Base-by-base conservation (phyloP, 1,140 invertebrate genomes). In the Eueides isabella region DNA sequence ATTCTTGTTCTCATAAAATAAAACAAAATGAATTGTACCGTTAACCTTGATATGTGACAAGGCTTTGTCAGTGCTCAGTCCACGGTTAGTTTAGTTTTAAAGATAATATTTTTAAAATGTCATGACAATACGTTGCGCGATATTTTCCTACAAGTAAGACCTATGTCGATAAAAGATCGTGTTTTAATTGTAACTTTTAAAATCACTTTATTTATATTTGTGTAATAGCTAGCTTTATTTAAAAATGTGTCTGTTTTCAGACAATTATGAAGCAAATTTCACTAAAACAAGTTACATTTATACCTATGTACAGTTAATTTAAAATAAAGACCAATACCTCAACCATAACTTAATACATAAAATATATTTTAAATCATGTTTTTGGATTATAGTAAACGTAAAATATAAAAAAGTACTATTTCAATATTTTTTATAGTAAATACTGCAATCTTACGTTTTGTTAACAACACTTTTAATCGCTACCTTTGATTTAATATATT, bases 31-130 rank as follows among this genome's bases (percentile, higher is more conserved):
- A 75, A 70, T 61, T 72, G 67, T 74, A 75, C 69, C 73, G 65
- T 44, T 71, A 78, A 74, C 76, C 76, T 78, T 78, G 76, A 71
- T 74, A 75, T 68, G 61, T 72, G 26, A 75, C 66, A 74, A 78
- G 76, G 66, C 67, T 78, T 72, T 78, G 72, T 78, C 69, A 78
- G 72, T 66, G 35, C 33, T 72, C 61, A 74, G 74, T 48, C 63
- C 64, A 38, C 71, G 64, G 70, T 78, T 65, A 44, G 67, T 76
- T 76, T 72, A 71, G 67, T 78, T 78, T 78, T 71, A 75, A 75
- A 72, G 71, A 69, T 66, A 66, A 72, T 55, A 55, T 55, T 67
- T 76, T 73, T 41, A 48, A 79, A 79, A 79, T 79, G 77, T 79
- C 77, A 79, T 70, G 67, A 61, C 48, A 61, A 28, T 61, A 61